Base-by-base conservation (phyloP, 1,140 invertebrate species). In the Sycophila sp. region DNA sequence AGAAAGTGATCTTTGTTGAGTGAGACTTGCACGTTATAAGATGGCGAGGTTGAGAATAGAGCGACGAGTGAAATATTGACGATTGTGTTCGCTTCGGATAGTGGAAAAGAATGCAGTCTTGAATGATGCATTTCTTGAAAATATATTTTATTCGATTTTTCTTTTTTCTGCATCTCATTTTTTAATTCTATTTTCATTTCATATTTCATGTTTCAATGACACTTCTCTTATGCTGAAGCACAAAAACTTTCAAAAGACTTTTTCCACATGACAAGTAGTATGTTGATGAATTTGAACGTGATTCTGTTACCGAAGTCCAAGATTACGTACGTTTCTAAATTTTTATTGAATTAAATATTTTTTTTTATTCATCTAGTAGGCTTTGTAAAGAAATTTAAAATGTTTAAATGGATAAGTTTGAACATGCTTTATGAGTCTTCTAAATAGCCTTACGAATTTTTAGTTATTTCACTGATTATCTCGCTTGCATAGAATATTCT, bases 91-190 rank as follows among this genome's bases (percentile, higher is more conserved):
- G 34, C 66, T 51, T 19, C 40, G 49, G n/a, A 69, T 8, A 42
- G 34, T 5, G 26, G 30, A 30, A 26, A 64, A 51, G 32, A 60
- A 60, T 30, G 28, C 59, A 47, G 55, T 47, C 49, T 47, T 7
- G 34, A n/a, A 53, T n/a, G 28, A 56, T 62, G 58, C 42, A 69
- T 74, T 76, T 72, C 55, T 65, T 56, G 38, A 69, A n/a, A 45
- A 53, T 32, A 51, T 38, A 66, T 28, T 59, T 58, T 56, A 32
- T 51, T 42, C 13, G 32, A 56, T 47, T 36, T n/a, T 68, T 49
- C 17, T 4, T 24, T 55, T 58, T 0, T 32, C 19, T 24, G 17
- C 4, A 65, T 71, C 38, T 60, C 58, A 47, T 47, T 53, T 45
- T 3, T 45, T 53, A n/a, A n/a, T n/a, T 30, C 11, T 60, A 34